Conservation (phyloP, 2,888 invertebrate species). For the Drosophila siamana region DNA sequence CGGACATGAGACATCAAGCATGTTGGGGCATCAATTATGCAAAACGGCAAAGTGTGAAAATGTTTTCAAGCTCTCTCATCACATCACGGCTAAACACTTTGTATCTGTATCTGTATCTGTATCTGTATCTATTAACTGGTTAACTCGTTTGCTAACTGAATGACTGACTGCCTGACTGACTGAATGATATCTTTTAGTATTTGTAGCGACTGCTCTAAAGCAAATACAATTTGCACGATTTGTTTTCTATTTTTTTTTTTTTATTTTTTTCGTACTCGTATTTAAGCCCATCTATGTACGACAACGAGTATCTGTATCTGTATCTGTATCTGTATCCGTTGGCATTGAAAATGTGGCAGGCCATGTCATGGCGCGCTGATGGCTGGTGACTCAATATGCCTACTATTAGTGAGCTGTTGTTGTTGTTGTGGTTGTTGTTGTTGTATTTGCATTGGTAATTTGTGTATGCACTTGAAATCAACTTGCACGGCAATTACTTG, state of each 20-base stretch:
- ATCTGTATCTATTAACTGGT: constrained; percentile 46
- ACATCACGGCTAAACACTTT: constrained; percentile 65
- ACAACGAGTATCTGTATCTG: constrained; percentile 26
- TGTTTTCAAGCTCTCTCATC: constrained; percentile 63
- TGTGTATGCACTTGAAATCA: constrained; percentile 80
- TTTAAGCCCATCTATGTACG: constrained; percentile 10
- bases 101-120: constrained; percentile 51
- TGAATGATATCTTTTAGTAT: constrained; percentile 61
- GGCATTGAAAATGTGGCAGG: constrained; percentile 65
- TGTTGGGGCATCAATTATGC: constrained; percentile 68
- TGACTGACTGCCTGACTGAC: constrained; percentile 27
- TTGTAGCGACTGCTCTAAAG: constrained; percentile 62
- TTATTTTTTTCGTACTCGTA: constrained; percentile 12
- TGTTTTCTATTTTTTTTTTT: constrained; percentile 5
- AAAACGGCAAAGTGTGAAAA: constrained; percentile 76
- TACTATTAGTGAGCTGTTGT: constrained; percentile 45
- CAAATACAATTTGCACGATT: constrained; percentile 77
- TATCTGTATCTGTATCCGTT: constrained; percentile 64
- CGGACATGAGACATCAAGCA: constrained; percentile 23
- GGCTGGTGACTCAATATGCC: constrained; percentile 75
- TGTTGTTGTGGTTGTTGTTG: constrained; percentile 32
- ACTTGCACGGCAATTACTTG: constrained; percentile 59
- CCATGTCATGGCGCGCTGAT: constrained; percentile 55
- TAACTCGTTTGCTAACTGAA: constrained; percentile 30
- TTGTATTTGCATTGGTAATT: constrained; percentile 79